Base-by-base conservation (phyloP, 1,140 invertebrate species). In the Schlechtendalia chinensis region DNA sequence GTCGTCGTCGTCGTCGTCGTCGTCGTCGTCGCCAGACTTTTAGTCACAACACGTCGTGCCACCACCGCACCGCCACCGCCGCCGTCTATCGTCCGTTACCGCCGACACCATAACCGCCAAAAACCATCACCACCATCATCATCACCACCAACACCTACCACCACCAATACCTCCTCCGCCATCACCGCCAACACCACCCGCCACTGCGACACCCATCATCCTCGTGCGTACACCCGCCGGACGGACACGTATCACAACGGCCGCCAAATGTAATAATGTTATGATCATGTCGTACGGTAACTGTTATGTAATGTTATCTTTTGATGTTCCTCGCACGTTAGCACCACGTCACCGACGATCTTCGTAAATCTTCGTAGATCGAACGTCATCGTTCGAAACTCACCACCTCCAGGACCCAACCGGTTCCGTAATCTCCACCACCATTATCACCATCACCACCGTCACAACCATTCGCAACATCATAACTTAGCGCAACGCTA, bases 11-110 rank as follows among this genome's bases (percentile, higher is more conserved):
- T 61, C 58, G 58, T 5, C 24, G 22, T 19, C 1, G 24, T 32
- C 59, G 67, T 27, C 67, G 67, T 53, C 67, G 67, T 72, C 47
- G 69, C 17, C 50, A 22, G 69, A 72, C 69, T 32, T 39, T 72
- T 53, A 29, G 47, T 72, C 69, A 14, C 69, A n/a, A 14, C 24
- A 29, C 69, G 47, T 54, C 47, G 12, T 72, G 45, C 24, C 69
- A 54, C 67, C 67, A 71, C 24, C 24, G 16, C 67, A 65, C 32
- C 47, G 14, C 47, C 47, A 12, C 14, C 65, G 47, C 17, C 65
- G 39, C n/a, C 17, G 22, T 50, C 65, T 32, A 65, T 39, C 17
- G 22, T 50, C 65, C 63, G 39, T 45, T 22, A 67, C 39, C 65
- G 16, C 39, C n/a, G 39, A 32, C 65, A 22, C 63, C 63, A 65